A percentile compares a stretch with the other conserved stretches of the same genome.
phyloP scores from a whole-genome alignment of 92 coral and sea anemone genomes.

The Epizoanthus rinbou region DNA sequence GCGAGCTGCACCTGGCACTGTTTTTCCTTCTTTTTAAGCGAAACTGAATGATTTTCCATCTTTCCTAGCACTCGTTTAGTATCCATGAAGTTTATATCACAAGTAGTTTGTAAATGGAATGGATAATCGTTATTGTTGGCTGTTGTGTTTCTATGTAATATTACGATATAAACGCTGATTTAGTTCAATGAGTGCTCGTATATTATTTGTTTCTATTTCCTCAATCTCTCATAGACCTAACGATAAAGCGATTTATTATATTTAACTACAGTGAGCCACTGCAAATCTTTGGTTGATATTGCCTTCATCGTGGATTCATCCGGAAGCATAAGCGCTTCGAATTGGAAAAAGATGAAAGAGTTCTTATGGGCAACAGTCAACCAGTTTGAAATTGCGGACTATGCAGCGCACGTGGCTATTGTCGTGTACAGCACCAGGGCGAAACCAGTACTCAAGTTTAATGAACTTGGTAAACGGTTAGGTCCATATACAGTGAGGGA shows the following conservation, averaged over 20 bases:
- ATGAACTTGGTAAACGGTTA: conserved; percentile 7
- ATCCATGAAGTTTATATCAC: no score
- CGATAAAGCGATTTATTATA: neutral
- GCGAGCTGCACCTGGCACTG: no score
- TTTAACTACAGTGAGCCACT: conserved; percentile 9
- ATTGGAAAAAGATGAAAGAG: conserved; percentile 36
- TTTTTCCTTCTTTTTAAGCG: no score
- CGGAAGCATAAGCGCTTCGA: conserved; percentile 16
- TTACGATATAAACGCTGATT: no score
- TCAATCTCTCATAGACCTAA: neutral
- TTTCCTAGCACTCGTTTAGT: no score
- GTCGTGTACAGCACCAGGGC: conserved; percentile 20
- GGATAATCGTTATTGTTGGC: no score
- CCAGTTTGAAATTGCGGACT: conserved; percentile 20
- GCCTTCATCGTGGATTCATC: conserved; percentile 46
- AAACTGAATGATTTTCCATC: no score
- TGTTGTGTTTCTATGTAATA: no score
- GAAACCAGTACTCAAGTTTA: conserved; percentile 12
- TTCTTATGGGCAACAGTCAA: conserved; percentile 11
- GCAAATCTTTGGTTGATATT: conserved; percentile 33
- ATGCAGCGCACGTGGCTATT: conserved; percentile 25
- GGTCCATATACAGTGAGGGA: neutral
- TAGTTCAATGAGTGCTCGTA: neutral
- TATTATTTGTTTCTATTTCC: neutral
- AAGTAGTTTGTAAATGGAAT: no score